These are phyloP conservation scores for Leucopsar rothschildi DNA, from an alignment of 2,113 vertebrate species.

Conservation along the genomic window DNA sequence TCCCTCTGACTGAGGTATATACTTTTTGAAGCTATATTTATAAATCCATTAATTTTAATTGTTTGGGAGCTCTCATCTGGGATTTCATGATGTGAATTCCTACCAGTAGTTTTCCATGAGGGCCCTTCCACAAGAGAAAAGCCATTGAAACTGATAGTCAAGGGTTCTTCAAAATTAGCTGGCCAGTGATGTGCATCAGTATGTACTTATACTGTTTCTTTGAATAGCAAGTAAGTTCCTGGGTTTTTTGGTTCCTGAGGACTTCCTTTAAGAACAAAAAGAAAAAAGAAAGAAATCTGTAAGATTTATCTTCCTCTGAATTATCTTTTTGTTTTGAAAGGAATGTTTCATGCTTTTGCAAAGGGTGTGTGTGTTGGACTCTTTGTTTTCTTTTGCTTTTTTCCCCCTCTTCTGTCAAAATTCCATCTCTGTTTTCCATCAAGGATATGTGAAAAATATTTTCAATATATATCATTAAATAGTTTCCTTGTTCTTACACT, in stretches of 20 bases:
- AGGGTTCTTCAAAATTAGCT: not conserved
- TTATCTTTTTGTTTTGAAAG: constrained; percentile 28
- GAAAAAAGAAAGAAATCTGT: not conserved
- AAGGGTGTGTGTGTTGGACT: not conserved
- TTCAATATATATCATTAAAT: constrained; percentile 52
- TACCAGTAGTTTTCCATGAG: not conserved
- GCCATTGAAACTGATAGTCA: not conserved
- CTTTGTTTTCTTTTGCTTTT: constrained; percentile 33
- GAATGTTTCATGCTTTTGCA: constrained; percentile 15
- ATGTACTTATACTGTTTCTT: not conserved
- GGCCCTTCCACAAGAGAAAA: not conserved
- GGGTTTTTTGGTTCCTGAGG: not conserved
- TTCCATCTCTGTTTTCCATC: constrained; percentile 26
- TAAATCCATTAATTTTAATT: not conserved
- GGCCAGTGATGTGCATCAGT: not conserved
- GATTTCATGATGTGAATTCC: not conserved
- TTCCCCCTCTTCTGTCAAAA: not conserved
- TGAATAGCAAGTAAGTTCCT: not conserved
- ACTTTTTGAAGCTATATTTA: not conserved
- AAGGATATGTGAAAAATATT: constrained; percentile 1
- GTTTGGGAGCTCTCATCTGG: not conserved
- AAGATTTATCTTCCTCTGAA: not conserved
- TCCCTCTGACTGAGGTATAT: not conserved
- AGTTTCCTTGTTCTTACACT: constrained; percentile 60
- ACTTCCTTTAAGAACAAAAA: not conserved